Evolutionary conservation across 2,888 invertebrate species (phyloP).

Genomic region (Drepana falcataria): DNA sequence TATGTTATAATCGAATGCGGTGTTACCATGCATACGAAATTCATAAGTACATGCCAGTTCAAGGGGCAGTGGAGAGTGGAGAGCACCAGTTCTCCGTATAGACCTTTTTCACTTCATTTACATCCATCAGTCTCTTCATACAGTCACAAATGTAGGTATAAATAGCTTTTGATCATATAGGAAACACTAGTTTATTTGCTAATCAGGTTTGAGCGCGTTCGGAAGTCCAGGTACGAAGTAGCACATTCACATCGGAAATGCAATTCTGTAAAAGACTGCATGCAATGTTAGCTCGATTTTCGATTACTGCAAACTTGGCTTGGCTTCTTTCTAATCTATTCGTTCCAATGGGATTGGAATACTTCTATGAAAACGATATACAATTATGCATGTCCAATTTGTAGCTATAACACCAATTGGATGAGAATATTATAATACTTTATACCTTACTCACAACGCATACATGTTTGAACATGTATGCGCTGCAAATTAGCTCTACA

Average conservation of each 20-base stretch:
- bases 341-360: neutral
- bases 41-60: slow-evolving; percentile 1
- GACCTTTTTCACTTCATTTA: too few relatives aligned
- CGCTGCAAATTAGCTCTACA: too few relatives aligned
- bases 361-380: neutral
- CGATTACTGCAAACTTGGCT: slow-evolving; percentile 4
- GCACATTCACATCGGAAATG: slow-evolving; percentile 15
- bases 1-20: too few relatives aligned
- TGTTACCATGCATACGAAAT: neutral
- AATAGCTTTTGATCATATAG: neutral
- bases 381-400: too few relatives aligned
- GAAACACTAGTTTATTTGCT: neutral
- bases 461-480: too few relatives aligned
- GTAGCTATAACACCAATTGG: too few relatives aligned
- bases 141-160: neutral
- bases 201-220: slow-evolving; percentile 20
- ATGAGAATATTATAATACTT: too few relatives aligned
- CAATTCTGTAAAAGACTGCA: slow-evolving; percentile 33
- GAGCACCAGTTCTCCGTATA: too few relatives aligned
- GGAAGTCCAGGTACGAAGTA: slow-evolving; percentile 14
- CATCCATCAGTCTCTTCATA: neutral
- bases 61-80: too few relatives aligned
- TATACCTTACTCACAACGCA: too few relatives aligned
- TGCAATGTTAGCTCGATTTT: slow-evolving; percentile 16
- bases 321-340: slow-evolving; percentile 5